Evolutionary conservation across 2,113 vertebrate species (phyloP).

Genomic region (Platichthys stellatus): DNA sequence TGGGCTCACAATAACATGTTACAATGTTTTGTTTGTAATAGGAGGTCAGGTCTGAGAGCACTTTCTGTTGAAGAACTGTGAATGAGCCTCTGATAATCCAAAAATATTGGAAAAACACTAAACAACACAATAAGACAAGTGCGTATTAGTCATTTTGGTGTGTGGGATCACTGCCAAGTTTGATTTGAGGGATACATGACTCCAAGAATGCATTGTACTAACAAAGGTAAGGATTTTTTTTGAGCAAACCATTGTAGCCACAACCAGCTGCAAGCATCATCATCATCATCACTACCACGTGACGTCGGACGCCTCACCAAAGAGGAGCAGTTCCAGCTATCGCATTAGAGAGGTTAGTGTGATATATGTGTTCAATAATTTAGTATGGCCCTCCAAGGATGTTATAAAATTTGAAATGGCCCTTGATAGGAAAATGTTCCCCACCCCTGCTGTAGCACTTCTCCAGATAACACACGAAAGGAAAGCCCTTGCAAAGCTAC

Average conservation of each 20-base stretch:
- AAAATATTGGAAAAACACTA: too few species aligned
- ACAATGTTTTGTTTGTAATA: too few species aligned
- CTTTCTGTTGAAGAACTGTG: too few species aligned
- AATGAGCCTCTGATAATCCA: too few species aligned
- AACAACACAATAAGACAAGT: too few species aligned
- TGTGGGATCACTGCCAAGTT: not conserved
- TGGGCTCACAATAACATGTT: too few species aligned
- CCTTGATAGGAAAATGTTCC: not conserved
- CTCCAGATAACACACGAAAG: conserved; percentile 56
- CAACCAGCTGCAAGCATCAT: not conserved
- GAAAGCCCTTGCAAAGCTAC: conserved; percentile 57
- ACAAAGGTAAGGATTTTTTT: not conserved
- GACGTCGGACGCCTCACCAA: not conserved
- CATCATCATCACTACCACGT: not conserved
- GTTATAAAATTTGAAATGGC: conserved; percentile 5
- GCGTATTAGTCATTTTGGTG: too few species aligned
- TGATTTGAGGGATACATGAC: not conserved
- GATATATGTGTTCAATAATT: conserved; percentile 9
- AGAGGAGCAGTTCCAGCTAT: not conserved
- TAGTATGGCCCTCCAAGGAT: not conserved
- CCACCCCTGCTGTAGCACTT: conserved; percentile 23
- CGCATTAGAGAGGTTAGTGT: not conserved
- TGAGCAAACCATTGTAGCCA: not conserved
- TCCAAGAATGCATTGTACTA: not conserved
- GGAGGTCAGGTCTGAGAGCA: too few species aligned